A percentile compares a stretch with the other conserved stretches of the same genome.
Evolutionary conservation across 2,888 invertebrate genomes (phyloP).

Genomic region (Acanthoscelides obtectus): DNA sequence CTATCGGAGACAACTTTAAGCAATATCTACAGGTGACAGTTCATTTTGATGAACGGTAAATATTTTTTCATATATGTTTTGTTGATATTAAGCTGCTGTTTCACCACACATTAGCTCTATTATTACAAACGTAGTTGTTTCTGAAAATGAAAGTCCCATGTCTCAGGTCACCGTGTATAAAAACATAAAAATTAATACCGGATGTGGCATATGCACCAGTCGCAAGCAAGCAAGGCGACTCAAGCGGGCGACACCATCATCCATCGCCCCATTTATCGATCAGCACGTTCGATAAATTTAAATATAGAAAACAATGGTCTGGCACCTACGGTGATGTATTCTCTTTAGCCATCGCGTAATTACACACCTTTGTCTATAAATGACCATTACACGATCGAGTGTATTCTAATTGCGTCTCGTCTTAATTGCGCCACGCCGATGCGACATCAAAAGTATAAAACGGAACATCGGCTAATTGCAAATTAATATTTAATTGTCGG

Average conservation of each 20-base stretch:
- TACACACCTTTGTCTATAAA: not conserved
- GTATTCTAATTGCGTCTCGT: not conserved
- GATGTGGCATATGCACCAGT: not conserved
- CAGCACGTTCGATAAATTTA: not conserved
- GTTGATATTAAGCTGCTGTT: too few species aligned
- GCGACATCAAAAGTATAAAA: not conserved
- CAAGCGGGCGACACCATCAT: too few species aligned
- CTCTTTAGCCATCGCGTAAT: not conserved
- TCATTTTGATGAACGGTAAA: too few species aligned
- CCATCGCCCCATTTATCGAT: not conserved
- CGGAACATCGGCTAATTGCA: not conserved
- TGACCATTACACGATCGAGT: not conserved
- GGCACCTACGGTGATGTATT: not conserved
- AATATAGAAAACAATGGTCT: not conserved
- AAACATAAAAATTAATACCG: not conserved
- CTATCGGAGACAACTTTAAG: too few species aligned
- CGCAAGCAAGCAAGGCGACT: not conserved
- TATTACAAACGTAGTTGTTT: too few species aligned
- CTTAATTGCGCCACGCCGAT: not conserved
- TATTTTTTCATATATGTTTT: too few species aligned
- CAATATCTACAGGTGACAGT: too few species aligned
- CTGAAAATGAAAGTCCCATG: too few species aligned
- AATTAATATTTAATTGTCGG: not conserved
- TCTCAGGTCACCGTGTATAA: too few species aligned
- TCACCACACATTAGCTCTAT: too few species aligned